Evolutionary conservation across 2,113 vertebrate species (phyloP).

Genomic region (Cochlearius cochlearius): DNA sequence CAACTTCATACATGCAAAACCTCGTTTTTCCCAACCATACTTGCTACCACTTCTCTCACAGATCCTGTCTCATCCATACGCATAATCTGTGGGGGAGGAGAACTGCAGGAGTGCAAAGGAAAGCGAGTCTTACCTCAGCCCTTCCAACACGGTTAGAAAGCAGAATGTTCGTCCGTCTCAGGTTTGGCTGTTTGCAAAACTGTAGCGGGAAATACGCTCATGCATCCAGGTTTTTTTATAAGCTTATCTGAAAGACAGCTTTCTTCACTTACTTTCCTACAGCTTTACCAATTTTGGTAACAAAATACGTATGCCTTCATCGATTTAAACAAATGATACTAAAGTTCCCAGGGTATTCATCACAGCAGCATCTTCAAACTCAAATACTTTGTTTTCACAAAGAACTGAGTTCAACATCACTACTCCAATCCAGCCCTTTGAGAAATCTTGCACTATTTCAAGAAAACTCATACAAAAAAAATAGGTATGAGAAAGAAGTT

Average conservation of each 20-base stretch:
- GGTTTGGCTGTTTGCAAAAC: not conserved
- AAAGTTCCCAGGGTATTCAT: not conserved
- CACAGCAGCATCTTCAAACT: not conserved
- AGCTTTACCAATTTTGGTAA: not conserved
- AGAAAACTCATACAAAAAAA: not conserved
- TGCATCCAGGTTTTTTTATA: not conserved
- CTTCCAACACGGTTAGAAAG: not conserved
- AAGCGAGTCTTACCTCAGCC: not conserved
- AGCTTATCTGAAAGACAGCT: not conserved
- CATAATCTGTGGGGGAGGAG: not conserved
- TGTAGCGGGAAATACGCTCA: not conserved
- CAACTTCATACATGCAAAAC: not conserved
- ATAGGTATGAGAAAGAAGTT: not conserved
- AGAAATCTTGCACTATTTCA: not conserved
- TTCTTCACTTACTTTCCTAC: not conserved
- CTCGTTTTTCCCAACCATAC: not conserved
- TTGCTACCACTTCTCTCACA: not conserved
- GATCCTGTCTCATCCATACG: not conserved
- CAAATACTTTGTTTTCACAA: not conserved
- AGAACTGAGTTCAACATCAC: not conserved
- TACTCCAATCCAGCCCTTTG: not conserved
- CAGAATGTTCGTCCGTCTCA: not conserved
- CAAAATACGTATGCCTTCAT: not conserved
- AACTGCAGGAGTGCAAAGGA: not conserved
- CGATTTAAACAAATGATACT: not conserved